Percentiles rank a stretch among this genome's conserved stretches.
Evolutionary conservation across 2,797 vertebrate species (phyloP).

Genomic region (Lemur catta): DNA sequence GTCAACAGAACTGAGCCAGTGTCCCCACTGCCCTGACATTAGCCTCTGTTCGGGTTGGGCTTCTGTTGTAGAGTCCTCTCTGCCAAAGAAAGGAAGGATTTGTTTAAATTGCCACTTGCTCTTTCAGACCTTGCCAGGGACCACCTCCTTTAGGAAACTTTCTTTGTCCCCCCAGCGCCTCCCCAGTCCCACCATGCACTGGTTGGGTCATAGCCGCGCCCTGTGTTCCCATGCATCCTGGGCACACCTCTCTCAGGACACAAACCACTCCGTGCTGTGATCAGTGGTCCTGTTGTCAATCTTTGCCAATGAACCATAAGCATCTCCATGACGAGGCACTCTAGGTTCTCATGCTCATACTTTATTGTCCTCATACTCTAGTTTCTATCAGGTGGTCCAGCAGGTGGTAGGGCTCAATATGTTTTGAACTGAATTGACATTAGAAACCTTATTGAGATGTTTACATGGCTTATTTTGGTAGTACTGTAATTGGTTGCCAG

Average conservation of each 20-base stretch:
- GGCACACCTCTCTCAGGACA: neutral
- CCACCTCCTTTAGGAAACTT: neutral
- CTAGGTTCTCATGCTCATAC: no score
- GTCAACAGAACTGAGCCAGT: neutral
- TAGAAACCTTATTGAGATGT: neutral
- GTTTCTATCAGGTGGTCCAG: neutral
- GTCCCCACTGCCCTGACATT: fast-evolving
- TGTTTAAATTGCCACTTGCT: neutral
- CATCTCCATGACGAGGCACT: neutral
- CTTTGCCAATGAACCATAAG: neutral
- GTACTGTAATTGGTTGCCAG: neutral
- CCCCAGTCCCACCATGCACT: fast-evolving
- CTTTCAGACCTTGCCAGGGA: neutral
- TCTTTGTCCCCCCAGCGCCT: neutral
- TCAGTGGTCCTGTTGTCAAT: neutral
- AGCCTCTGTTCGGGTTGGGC: neutral
- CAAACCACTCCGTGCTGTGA: neutral
- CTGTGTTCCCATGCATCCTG: neutral
- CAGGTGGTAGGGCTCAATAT: neutral
- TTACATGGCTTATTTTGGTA: neutral
- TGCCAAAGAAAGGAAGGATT: neutral
- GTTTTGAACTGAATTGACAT: neutral
- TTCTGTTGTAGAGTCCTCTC: neutral
- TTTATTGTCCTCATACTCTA: neutral
- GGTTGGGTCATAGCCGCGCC: neutral